Evolutionary conservation across 2,888 invertebrate species (phyloP), one percentile per base, ranked within the genome.

Genomic region (Sericinus montela): DNA sequence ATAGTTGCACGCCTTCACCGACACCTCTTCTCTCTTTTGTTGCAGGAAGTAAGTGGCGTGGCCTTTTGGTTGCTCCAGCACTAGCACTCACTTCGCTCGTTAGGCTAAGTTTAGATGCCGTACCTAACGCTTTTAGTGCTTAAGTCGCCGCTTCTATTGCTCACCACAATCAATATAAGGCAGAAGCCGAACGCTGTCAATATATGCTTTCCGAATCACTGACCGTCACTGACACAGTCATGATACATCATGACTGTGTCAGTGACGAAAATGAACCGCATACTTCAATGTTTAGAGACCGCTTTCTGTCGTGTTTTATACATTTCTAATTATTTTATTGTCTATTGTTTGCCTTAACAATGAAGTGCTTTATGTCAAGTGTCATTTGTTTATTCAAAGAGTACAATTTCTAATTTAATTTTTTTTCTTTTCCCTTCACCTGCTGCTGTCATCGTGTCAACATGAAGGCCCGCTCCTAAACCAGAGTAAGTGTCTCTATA

Each of bases 401-500:
- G 38, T 48, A 30, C 36, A 58, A 57, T 58, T 67, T 74, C 63
- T 84, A 83, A 87, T 82, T 62, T 66, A 57, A 69, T 66, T 73
- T 75, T 74, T 80, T 79, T 67, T 72, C 69, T 76, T 78, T 43
- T 44, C 16, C 72, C 69, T 72, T 72, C 70, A 71, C 75, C 74
- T 72, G 78, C 84, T 77, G 88, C 73, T 60, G 72, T 64, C 69
- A 60, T 62, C 65, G 71, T 70, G 59, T 72, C 76, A 67, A 78
- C 77, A 60, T 83, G 90, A 90, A 91, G 92, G 82, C 91, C 91
- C 83, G 91, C 92, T 86, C 91, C 90, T 83, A 92, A 91, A 89
- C 91, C 82, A 87, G 92, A 92, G 92, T 92, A 91, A 92, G 92
- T 92, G 79, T 56, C 63, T 53, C 16, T 57, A 56, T 39, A 52